Percentiles rank a stretch among this genome's conserved stretches.
These are phyloP conservation scores for Ophraella communa DNA, from an alignment of 2,888 invertebrate genomes.

Conservation along the genomic window DNA sequence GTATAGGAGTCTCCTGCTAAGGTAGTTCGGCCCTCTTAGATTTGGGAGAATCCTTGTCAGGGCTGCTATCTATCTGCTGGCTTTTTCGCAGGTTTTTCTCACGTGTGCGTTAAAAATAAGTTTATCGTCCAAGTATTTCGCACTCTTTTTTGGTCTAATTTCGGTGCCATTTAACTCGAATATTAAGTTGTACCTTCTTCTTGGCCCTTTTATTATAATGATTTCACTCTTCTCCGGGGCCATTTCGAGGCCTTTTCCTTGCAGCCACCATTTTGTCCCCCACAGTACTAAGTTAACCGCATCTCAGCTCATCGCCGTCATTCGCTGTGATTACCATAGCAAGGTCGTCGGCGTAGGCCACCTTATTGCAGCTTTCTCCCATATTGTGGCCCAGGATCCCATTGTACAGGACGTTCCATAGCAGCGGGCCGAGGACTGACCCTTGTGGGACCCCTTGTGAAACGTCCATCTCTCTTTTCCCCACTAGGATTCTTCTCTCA, in stretches of 20 bases:
- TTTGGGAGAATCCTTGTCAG: conserved; percentile 12
- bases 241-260: background rate
- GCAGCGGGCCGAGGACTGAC: conserved; percentile 18
- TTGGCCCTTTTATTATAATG: background rate
- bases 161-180: background rate
- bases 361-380: background rate
- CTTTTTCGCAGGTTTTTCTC: background rate
- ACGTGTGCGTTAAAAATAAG: conserved; percentile 3
- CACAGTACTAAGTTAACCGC: background rate
- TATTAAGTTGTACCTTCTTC: background rate
- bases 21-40: background rate
- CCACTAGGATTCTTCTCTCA: background rate
- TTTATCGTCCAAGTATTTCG: conserved; percentile 10
- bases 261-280: background rate
- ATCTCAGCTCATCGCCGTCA: background rate
- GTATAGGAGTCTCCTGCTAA: background rate
- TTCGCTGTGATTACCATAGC: conserved; percentile 3
- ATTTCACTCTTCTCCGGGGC: conserved; percentile 1
- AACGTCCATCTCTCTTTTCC: background rate
- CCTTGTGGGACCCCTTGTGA: conserved; percentile 24
- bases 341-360: conserved; percentile 12
- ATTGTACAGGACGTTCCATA: conserved; percentile 25
- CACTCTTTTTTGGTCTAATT: background rate
- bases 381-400: background rate
- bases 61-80: background rate